Evolutionary conservation across 2,888 invertebrate species (phyloP).

Genomic region (Trisateles emortualis): DNA sequence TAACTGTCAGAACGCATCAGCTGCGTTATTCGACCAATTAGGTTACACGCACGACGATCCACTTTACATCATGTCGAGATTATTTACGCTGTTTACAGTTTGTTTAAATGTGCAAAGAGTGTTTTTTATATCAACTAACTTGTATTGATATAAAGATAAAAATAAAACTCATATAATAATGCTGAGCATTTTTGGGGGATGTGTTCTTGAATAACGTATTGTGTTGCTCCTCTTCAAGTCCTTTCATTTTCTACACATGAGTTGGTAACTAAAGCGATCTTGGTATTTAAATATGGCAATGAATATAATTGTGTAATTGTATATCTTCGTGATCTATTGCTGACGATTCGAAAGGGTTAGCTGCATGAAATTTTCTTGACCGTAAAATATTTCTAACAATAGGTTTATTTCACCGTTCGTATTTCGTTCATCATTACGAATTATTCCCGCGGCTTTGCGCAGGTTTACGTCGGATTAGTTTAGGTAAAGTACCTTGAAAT

Average conservation of each 20-base stretch:
- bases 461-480: conserved; percentile 23
- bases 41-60: conserved; percentile 56
- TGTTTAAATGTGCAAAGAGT: conserved; percentile 28
- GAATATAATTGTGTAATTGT: conserved; percentile 50
- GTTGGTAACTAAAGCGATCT: conserved; percentile 31
- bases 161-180: conserved; percentile 31
- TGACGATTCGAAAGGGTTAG: conserved; percentile 50
- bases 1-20: conserved; percentile 81
- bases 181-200: conserved; percentile 19
- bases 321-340: conserved; percentile 44
- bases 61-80: conserved; percentile 46
- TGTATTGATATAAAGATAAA: conserved; percentile 26
- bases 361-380: conserved; percentile 52
- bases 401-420: conserved; percentile 38
- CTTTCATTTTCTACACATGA: conserved; percentile 33
- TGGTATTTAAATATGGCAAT: conserved; percentile 46
- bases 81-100: conserved; percentile 51
- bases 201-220: conserved; percentile 26
- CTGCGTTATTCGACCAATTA: conserved; percentile 76
- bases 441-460: conserved; percentile 21
- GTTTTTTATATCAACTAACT: conserved; percentile 34
- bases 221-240: conserved; percentile 23
- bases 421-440: conserved; percentile 34
- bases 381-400: conserved; percentile 50
- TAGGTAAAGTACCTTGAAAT: conserved; percentile 1